These are phyloP conservation scores for Haliaeetus leucogaster DNA, from an alignment of 2,113 vertebrate species.

Conservation along the genomic window DNA sequence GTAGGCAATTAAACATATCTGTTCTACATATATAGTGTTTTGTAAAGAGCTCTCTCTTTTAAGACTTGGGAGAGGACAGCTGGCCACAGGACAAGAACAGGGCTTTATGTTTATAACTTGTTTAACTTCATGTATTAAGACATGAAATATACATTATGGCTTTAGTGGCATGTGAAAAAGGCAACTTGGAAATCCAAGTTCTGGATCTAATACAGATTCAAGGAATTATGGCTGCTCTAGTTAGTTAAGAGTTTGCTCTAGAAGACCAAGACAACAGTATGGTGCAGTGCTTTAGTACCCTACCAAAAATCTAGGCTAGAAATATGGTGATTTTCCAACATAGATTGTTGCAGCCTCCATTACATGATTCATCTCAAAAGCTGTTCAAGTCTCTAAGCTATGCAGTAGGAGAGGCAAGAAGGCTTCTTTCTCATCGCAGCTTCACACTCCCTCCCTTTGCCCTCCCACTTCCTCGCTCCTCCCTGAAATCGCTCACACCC, in stretches of 20 bases:
- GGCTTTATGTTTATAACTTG: neutral
- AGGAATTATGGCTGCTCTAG: neutral
- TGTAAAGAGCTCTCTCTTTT: neutral
- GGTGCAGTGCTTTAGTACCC: neutral
- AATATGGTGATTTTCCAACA: neutral
- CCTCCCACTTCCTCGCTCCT: rapidly evolving
- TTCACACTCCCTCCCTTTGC: neutral
- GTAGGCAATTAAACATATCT: neutral
- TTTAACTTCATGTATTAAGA: neutral
- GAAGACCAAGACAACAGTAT: neutral
- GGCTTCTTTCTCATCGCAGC: neutral
- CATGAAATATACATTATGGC: neutral
- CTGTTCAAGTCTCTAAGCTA: neutral
- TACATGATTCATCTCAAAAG: neutral
- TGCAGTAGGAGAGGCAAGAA: neutral
- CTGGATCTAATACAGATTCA: neutral
- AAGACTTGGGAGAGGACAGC: neutral
- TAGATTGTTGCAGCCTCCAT: neutral
- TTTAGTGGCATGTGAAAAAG: neutral
- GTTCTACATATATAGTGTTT: neutral
- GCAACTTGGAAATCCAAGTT: neutral
- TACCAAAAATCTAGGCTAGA: neutral
- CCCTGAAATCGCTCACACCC: neutral
- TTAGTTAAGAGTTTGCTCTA: neutral
- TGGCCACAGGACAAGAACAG: neutral